phyloP scores from a whole-genome alignment of 2,113 vertebrate genomes.

The Romanogobio albipinnatus region DNA sequence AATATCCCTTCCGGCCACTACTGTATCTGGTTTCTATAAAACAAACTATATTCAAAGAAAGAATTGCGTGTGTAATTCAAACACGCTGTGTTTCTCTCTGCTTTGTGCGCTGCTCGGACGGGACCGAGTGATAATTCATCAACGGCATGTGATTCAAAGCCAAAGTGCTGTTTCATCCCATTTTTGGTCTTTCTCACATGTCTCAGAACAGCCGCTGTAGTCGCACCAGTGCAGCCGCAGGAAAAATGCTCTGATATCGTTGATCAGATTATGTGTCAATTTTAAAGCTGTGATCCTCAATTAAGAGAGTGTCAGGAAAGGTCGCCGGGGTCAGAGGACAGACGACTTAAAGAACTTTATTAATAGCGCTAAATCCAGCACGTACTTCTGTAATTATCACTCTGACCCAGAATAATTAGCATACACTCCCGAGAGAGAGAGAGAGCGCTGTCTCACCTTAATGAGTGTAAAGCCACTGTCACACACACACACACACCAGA shows the following conservation, averaged over 20 bases:
- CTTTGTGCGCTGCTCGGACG: too few species aligned
- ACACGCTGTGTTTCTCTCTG: not conserved
- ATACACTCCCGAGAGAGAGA: slow-evolving; percentile 39
- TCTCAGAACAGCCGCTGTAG: not conserved
- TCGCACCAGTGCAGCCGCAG: not conserved
- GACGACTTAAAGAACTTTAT: slow-evolving; percentile 53
- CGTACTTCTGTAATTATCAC: slow-evolving; percentile 50
- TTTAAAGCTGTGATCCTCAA: slow-evolving; percentile 26
- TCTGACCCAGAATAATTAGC: slow-evolving; percentile 54
- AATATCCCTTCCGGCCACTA: too few species aligned
- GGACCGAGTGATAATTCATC: not conserved
- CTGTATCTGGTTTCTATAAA: not conserved
- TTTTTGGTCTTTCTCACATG: not conserved
- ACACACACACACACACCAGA: slow-evolving; percentile 12
- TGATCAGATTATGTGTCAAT: slow-evolving; percentile 15
- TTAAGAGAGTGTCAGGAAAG: slow-evolving; percentile 37
- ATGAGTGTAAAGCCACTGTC: not conserved
- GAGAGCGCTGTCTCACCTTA: slow-evolving; percentile 44
- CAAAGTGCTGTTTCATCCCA: not conserved
- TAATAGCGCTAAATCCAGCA: slow-evolving; percentile 53
- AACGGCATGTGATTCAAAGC: not conserved
- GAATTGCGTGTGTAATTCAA: not conserved
- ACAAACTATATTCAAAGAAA: not conserved
- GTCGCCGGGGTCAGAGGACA: slow-evolving; percentile 31
- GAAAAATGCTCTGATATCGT: not conserved